Conservation (phyloP, 2,113 vertebrate genomes). For the Sorex araneus region DNA sequence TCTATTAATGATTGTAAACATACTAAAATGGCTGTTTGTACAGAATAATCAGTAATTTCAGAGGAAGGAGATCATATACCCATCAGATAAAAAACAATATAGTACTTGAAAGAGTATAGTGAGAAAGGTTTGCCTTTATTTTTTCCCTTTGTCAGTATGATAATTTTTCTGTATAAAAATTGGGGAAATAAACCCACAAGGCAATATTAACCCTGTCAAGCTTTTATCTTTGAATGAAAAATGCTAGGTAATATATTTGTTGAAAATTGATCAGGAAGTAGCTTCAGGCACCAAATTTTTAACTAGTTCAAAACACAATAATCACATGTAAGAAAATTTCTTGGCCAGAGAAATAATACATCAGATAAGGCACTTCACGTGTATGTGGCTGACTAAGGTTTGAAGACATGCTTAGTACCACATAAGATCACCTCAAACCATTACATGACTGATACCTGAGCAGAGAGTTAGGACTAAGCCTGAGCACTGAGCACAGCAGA, state of each 20-base stretch:
- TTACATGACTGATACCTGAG: too few species aligned
- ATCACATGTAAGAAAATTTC: not conserved
- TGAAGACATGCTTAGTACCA: too few species aligned
- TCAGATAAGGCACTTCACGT: too few species aligned
- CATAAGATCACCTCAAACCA: too few species aligned
- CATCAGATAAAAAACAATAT: not conserved
- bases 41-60: not conserved
- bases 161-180: not conserved
- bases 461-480: too few species aligned
- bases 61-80: not conserved
- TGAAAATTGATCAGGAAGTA: not conserved
- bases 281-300: not conserved
- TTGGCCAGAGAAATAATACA: too few species aligned
- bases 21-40: not conserved
- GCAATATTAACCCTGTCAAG: too few species aligned
- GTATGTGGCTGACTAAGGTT: too few species aligned
- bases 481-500: too few species aligned
- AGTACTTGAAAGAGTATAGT: not conserved
- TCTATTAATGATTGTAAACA: not conserved
- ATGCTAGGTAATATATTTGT: not conserved
- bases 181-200: too few species aligned
- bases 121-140: not conserved
- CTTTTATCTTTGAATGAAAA: slow-evolving; percentile 8
- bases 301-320: not conserved
- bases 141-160: not conserved